Conservation (phyloP, 2,113 vertebrate genomes). For the Phainopepla nitens region DNA sequence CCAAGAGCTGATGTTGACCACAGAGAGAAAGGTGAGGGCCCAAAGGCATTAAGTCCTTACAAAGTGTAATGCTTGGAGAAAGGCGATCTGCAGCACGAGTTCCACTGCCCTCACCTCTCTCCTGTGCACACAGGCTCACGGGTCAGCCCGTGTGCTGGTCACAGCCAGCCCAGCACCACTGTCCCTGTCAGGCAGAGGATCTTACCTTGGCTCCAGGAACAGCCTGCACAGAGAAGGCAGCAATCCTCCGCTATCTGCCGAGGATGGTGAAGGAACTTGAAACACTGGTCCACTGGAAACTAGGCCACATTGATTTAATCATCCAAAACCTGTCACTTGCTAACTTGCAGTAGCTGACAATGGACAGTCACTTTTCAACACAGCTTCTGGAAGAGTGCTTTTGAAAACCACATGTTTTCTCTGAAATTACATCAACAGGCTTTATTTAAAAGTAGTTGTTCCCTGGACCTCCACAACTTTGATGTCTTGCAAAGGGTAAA, state of each 20-base stretch:
- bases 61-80: not conserved
- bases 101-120: not conserved
- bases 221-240: not conserved
- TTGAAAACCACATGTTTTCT: not conserved
- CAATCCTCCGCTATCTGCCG: not conserved
- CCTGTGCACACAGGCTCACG: fast-evolving
- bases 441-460: not conserved
- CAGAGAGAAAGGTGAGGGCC: not conserved
- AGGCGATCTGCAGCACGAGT: not conserved
- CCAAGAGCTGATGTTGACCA: not conserved
- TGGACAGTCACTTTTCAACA: not conserved
- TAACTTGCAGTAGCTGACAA: not conserved
- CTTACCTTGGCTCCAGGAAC: not conserved
- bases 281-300: not conserved
- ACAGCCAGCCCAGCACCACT: not conserved
- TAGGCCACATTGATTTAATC: not conserved
- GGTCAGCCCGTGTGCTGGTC: fast-evolving
- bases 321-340: not conserved
- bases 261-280: not conserved
- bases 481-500: not conserved
- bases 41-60: not conserved
- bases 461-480: not conserved
- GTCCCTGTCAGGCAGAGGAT: not conserved
- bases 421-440: not conserved
- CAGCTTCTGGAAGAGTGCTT: not conserved